A percentile compares a stretch with the other conserved stretches of the same genome.
These are phyloP conservation scores for Pycnonotus jocosus DNA, from an alignment of 2,113 vertebrate genomes.

Conservation along the genomic window DNA sequence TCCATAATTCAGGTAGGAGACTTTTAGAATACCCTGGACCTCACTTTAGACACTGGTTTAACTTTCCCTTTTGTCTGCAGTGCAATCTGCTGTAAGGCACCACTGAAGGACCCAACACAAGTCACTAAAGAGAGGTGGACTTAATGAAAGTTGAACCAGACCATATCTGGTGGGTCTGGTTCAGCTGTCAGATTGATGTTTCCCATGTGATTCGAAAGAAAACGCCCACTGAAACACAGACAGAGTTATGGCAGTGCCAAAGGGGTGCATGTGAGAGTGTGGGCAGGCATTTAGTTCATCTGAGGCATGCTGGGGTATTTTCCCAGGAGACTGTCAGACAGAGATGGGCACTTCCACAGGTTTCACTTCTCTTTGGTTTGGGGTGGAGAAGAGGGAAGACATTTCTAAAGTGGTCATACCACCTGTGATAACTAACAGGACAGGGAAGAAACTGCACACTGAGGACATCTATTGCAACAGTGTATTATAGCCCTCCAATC, in stretches of 20 bases:
- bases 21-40: conserved; percentile 70
- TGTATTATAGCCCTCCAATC: background rate
- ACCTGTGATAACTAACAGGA: background rate
- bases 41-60: conserved; percentile 47
- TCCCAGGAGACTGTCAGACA: background rate
- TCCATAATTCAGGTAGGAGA: conserved; percentile 99
- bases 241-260: background rate
- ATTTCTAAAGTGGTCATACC: background rate
- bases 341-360: background rate
- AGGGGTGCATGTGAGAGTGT: background rate
- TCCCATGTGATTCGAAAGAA: background rate
- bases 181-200: background rate
- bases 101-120: background rate
- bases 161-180: background rate
- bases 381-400: background rate
- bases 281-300: background rate
- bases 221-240: background rate
- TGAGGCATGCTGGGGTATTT: background rate
- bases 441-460: background rate
- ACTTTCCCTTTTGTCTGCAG: conserved; percentile 46
- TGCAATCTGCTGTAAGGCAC: conserved; percentile 18
- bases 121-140: background rate
- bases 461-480: conserved; percentile 40
- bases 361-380: conserved; percentile 12
- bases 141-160: background rate